These are phyloP conservation scores for Melitaea athalia DNA, from an alignment of 2,888 invertebrate species.

Conservation along the genomic window DNA sequence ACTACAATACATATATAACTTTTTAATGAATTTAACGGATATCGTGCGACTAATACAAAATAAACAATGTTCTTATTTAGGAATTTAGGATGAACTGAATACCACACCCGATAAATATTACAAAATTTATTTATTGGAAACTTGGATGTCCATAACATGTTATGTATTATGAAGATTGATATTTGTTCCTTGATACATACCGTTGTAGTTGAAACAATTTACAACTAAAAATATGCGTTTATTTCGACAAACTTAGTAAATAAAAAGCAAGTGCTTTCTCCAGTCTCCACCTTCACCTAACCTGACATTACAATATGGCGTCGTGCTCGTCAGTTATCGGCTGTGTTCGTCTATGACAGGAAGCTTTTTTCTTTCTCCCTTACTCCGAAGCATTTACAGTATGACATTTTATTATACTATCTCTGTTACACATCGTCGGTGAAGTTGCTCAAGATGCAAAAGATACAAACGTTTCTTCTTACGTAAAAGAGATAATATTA, in stretches of 20 bases:
- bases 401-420: constrained; percentile 15
- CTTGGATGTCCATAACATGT: constrained; percentile 9
- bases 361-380: constrained; percentile 46
- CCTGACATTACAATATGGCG: constrained; percentile 79
- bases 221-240: constrained; percentile 47
- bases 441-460: constrained; percentile 1
- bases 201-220: constrained; percentile 56
- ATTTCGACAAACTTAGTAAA: constrained; percentile 50
- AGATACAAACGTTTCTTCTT: constrained; percentile 25
- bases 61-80: constrained; percentile 62
- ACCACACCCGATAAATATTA: constrained; percentile 70
- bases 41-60: constrained; percentile 64
- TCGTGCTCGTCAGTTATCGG: constrained; percentile 54
- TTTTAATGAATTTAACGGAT: constrained; percentile 51
- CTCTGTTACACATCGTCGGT: not conserved
- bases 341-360: constrained; percentile 43
- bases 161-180: constrained; percentile 3
- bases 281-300: constrained; percentile 63
- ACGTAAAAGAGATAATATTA: constrained; percentile 3
- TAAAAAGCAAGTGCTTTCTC: constrained; percentile 50
- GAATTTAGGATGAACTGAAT: constrained; percentile 65
- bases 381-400: not conserved
- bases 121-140: constrained; percentile 43
- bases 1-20: constrained; percentile 42
- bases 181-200: constrained; percentile 47